Evolutionary conservation across 2,797 vertebrate genomes (phyloP).

Genomic region (Cuculus canorus): DNA sequence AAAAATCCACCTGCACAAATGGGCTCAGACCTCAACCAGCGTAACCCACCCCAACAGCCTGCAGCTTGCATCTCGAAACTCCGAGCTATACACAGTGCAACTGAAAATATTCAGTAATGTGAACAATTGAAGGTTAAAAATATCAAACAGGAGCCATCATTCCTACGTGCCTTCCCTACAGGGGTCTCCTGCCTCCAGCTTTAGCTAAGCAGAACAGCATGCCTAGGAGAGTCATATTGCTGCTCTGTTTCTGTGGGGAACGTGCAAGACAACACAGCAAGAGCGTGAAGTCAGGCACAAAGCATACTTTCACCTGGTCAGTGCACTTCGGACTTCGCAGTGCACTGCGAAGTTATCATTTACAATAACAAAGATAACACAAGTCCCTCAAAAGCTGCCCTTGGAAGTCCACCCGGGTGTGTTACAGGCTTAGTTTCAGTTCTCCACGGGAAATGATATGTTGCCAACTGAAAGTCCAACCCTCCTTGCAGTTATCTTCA

Average conservation of each 20-base stretch:
- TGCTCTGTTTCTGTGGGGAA: background rate
- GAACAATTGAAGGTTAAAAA: background rate
- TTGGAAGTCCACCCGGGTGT: background rate
- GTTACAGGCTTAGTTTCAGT: background rate
- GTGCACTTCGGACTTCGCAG: background rate
- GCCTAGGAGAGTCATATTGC: accelerated
- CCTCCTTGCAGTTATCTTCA: background rate
- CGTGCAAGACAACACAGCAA: background rate
- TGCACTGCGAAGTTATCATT: background rate
- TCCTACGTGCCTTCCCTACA: background rate
- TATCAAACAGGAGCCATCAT: background rate
- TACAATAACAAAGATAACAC: background rate
- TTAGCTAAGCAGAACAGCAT: background rate
- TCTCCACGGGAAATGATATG: background rate
- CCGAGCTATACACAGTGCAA: background rate
- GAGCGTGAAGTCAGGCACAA: background rate
- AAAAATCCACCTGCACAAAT: background rate
- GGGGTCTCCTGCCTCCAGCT: background rate
- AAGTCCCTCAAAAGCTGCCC: background rate
- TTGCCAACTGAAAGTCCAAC: background rate
- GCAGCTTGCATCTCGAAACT: background rate
- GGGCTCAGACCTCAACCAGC: background rate
- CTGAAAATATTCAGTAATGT: background rate
- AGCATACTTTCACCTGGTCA: background rate
- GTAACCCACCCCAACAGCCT: background rate